Base-by-base conservation (phyloP, 2,888 invertebrate species). In the Blastobasis lacticolella region DNA sequence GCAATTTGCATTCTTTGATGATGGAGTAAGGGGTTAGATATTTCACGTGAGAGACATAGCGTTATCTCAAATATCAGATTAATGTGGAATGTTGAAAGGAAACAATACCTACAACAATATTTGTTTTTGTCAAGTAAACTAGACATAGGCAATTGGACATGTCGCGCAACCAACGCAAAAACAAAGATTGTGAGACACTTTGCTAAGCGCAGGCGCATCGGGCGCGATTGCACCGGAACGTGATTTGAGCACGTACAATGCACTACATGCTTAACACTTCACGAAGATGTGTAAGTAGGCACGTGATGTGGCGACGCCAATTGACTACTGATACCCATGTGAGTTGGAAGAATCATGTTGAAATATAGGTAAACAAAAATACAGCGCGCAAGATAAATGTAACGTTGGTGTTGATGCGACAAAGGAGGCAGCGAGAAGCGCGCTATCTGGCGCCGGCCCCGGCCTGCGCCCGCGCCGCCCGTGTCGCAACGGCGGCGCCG, bases 111-210 rank as follows among this genome's bases (percentile, higher is more conserved):
- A 23, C 23, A 23, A 23, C 23, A 23, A 71, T 78, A 81, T 81
- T 84, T 78, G 75, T 77, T 73, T 66, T 75, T 79, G 74, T 80
- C 75, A 78, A 80, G 73, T 78, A 76, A 79, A 80, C 78, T 76
- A 79, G 72, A 72, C 74, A 67, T 63, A 62, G 57, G 58, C 53
- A 66, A 61, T 57, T 76, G 75, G 78, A 74, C 76, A 73, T 73
- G 69, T 61, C 66, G 23, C 3, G 66, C 58, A 63, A 59, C 56
- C 59, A 63, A 62, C 63, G 60, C 55, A 58, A 55, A 69, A 81
- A 80, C 79, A 80, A 73, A 56, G 64, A 61, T 66, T 65, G 64
- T 57, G 66, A 23, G 23, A 65, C 60, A 49, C 49, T 23, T 55
- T 41, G 46, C 44, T 41, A 37, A 46, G 52, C 48, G 62, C 59